Evolutionary conservation across 1,140 invertebrate species (phyloP).

Genomic region (Bombyx mandarina): DNA sequence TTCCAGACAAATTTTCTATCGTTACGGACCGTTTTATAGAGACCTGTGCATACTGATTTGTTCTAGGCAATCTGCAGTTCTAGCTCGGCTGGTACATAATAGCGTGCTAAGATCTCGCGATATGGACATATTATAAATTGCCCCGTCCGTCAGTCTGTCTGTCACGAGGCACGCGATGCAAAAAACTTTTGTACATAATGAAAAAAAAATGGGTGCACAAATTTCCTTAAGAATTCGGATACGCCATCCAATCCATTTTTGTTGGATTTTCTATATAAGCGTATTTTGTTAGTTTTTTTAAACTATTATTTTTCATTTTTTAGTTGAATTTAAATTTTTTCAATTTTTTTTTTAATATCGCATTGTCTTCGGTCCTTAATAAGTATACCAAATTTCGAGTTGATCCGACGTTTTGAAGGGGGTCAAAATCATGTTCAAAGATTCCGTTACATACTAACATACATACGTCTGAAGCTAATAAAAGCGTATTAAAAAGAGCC

Average conservation of each 20-base stretch:
- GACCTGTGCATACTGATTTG: not conserved
- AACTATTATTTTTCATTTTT: too few relatives aligned
- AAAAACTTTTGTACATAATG: constrained; percentile 36
- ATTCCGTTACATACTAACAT: too few relatives aligned
- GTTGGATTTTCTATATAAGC: too few relatives aligned
- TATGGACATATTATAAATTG: constrained; percentile 65
- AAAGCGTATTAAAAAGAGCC: too few relatives aligned
- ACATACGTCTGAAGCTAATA: too few relatives aligned
- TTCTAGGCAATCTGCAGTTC: constrained; percentile 4
- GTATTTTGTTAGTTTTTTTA: too few relatives aligned
- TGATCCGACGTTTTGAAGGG: too few relatives aligned
- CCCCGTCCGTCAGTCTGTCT: constrained; percentile 53
- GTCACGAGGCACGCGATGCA: constrained; percentile 55
- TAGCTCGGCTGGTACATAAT: constrained; percentile 27
- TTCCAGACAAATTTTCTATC: not conserved
- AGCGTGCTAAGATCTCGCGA: constrained; percentile 54
- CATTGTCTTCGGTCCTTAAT: too few relatives aligned
- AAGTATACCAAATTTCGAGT: too few relatives aligned
- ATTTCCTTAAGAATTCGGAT: not conserved
- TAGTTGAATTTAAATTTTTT: too few relatives aligned
- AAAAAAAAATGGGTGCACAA: not conserved
- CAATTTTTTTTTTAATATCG: too few relatives aligned
- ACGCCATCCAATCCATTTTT: not conserved
- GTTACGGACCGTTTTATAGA: not conserved
- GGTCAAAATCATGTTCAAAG: too few relatives aligned